phyloP scores from a whole-genome alignment of 2,113 vertebrate species.

The Hyla sarda region DNA sequence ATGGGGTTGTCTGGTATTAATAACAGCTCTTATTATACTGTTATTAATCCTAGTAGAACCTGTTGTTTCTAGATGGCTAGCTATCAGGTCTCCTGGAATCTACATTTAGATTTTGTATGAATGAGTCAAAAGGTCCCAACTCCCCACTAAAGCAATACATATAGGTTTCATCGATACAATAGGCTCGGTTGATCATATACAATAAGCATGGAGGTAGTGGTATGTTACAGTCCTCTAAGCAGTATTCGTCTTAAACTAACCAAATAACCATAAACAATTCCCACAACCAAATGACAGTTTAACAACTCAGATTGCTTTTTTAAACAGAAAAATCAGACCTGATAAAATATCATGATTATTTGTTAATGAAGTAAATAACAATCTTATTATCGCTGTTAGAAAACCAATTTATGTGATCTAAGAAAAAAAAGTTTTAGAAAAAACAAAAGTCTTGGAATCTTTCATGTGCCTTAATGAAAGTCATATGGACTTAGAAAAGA shows the following conservation, averaged over 20 bases:
- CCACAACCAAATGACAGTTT: background rate
- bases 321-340: background rate
- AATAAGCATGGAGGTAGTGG: background rate
- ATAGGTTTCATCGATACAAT: background rate
- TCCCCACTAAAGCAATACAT: background rate
- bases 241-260: background rate
- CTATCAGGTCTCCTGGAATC: background rate
- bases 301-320: background rate
- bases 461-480: background rate
- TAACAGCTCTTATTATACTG: slow-evolving; percentile 1
- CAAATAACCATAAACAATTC: background rate
- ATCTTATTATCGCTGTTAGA: background rate
- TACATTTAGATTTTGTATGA: background rate
- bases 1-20: slow-evolving; percentile 23
- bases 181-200: background rate
- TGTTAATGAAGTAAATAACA: no score
- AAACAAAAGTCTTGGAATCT: slow-evolving; percentile 6
- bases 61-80: background rate
- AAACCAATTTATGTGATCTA: background rate
- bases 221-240: background rate
- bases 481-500: background rate
- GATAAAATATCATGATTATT: no score
- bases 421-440: background rate
- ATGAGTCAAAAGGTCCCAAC: no score
- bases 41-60: background rate